Conservation (phyloP, 2,888 invertebrate genomes). For the Apamea sordens region DNA sequence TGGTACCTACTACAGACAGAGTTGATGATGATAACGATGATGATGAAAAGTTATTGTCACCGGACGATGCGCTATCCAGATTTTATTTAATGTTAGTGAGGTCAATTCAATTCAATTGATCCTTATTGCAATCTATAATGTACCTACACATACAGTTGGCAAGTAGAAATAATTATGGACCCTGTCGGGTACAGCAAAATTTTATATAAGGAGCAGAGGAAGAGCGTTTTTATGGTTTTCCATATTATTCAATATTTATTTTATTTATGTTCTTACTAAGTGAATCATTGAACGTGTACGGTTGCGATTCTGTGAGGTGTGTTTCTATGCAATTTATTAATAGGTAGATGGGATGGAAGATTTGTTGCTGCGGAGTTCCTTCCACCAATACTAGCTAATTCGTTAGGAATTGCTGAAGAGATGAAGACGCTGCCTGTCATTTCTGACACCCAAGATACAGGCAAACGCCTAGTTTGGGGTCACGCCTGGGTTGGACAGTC, state of each 20-base stretch:
- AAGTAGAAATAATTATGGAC: not conserved
- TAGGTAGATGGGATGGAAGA: too few relatives aligned
- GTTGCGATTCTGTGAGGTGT: not conserved
- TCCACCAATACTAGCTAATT: not conserved
- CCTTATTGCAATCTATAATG: too few relatives aligned
- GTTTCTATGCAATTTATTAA: constrained; percentile 7
- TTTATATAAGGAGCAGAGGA: too few relatives aligned
- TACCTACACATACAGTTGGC: too few relatives aligned
- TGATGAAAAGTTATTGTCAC: not conserved
- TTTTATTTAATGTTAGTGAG: not conserved
- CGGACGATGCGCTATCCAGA: not conserved
- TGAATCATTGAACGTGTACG: not conserved
- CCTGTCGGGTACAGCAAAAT: too few relatives aligned
- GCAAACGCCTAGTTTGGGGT: not conserved
- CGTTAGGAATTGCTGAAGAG: not conserved
- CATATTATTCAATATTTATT: too few relatives aligned
- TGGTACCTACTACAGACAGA: not conserved
- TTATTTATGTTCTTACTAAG: too few relatives aligned
- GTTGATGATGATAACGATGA: not conserved
- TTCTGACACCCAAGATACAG: not conserved
- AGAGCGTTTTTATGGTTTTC: too few relatives aligned
- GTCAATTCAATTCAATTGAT: constrained; percentile 35
- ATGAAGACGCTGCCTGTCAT: not conserved
- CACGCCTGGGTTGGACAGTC: not conserved
- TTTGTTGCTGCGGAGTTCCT: not conserved